phyloP scores from a whole-genome alignment of 64 coral and sea anemone genomes.

The Anthopleura sola region DNA sequence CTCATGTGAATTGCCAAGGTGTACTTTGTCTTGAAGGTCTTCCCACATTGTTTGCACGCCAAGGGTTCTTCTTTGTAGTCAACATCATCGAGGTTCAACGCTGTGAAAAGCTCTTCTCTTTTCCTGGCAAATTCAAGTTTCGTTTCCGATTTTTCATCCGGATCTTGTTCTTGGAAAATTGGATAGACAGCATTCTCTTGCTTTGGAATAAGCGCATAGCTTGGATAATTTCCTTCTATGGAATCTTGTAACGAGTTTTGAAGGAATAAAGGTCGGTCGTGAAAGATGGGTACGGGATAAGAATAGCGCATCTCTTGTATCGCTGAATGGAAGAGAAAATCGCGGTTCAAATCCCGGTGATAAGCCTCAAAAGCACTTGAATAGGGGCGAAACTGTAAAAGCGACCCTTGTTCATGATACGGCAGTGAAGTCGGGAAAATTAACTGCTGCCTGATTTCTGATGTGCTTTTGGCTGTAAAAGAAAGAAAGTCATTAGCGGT shows the following conservation, averaged over 20 bases:
- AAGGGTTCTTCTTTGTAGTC: constrained; percentile 31
- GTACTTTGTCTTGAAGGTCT: constrained; percentile 70
- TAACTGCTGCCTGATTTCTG: not conserved
- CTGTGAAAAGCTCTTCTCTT: not conserved
- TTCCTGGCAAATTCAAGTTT: not conserved
- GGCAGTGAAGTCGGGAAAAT: not conserved
- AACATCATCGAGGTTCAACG: not conserved
- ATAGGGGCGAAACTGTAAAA: not conserved
- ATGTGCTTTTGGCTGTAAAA: constrained; percentile 22
- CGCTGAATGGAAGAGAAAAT: constrained; percentile 3
- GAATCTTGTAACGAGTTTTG: constrained; percentile 9
- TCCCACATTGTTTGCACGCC: constrained; percentile 53
- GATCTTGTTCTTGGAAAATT: not conserved
- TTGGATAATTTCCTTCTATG: not conserved
- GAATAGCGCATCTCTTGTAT: constrained; percentile 1
- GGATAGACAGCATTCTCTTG: not conserved
- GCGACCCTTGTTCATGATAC: not conserved
- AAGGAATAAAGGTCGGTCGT: not conserved
- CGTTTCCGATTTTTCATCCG: not conserved
- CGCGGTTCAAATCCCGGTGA: not conserved
- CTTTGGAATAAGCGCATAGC: not conserved
- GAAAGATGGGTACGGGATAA: constrained; percentile 2
- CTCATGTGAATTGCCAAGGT: constrained; percentile 59
- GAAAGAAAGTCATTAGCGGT: constrained; percentile 16
- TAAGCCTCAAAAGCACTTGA: constrained; percentile 7